Percentiles rank a stretch among this genome's conserved stretches.
Evolutionary conservation across 2,113 vertebrate genomes (phyloP).

Genomic region (Sturnus vulgaris): DNA sequence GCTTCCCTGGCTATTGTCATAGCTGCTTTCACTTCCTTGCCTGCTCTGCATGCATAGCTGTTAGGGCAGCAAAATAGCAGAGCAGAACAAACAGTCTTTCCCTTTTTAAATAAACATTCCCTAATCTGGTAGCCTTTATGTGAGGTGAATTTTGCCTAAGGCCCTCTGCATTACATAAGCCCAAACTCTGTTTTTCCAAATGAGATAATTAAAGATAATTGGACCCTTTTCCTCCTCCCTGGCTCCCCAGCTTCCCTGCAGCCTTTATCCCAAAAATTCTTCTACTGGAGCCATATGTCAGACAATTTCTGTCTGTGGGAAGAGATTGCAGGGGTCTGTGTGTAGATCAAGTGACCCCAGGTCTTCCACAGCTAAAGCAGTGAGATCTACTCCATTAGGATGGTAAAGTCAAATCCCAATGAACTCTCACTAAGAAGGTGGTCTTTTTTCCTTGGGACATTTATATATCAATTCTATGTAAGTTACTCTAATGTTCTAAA

Average conservation of each 20-base stretch:
- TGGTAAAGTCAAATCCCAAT: not conserved
- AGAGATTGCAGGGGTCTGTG: not conserved
- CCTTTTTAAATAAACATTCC: slow-evolving; percentile 55
- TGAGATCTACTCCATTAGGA: not conserved
- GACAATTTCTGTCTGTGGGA: not conserved
- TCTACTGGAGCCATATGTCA: not conserved
- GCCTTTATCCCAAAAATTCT: not conserved
- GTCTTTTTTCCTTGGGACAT: not conserved
- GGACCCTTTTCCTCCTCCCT: not conserved
- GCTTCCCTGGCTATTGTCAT: slow-evolving; percentile 11
- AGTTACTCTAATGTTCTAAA: not conserved
- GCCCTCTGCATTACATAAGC: not conserved
- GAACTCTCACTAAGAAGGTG: not conserved
- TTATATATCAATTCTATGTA: not conserved
- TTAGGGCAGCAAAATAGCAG: slow-evolving; percentile 24
- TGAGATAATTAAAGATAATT: not conserved
- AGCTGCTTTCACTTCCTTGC: not conserved
- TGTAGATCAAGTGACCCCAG: not conserved
- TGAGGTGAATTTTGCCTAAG: not conserved
- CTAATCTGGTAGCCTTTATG: slow-evolving; percentile 44
- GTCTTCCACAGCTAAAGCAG: not conserved
- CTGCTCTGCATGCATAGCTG: not conserved
- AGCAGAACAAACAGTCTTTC: slow-evolving; percentile 4
- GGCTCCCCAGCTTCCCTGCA: not conserved
- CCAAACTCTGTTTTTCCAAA: not conserved